Evolutionary conservation across 2,888 invertebrate genomes (phyloP).

Genomic region (Cryptocephalus moraei): DNA sequence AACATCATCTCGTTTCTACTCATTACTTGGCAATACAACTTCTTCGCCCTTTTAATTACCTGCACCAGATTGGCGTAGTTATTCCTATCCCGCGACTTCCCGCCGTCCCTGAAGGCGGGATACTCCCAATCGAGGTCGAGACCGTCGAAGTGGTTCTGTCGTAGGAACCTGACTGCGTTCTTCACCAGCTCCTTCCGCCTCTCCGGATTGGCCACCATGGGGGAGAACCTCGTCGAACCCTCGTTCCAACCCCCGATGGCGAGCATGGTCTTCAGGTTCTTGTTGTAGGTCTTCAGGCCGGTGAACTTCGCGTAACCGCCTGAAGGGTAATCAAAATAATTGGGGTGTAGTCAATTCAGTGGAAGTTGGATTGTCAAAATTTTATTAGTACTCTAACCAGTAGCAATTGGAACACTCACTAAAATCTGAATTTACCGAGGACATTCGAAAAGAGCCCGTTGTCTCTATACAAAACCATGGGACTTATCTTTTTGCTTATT

Average conservation of each 20-base stretch:
- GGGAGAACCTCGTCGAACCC: constrained; percentile 77
- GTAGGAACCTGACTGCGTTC: constrained; percentile 74
- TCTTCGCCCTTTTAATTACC: constrained; percentile 36
- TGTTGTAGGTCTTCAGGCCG: constrained; percentile 86
- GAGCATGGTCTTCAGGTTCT: constrained; percentile 78
- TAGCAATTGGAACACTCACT: too few relatives aligned
- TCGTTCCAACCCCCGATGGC: constrained; percentile 94
- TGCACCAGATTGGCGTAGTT: constrained; percentile 82
- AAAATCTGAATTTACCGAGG: too few relatives aligned
- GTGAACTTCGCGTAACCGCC: constrained; percentile 92
- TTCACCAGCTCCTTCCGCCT: constrained; percentile 72
- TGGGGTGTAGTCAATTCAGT: too few relatives aligned
- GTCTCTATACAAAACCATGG: too few relatives aligned
- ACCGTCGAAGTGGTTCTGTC: constrained; percentile 89
- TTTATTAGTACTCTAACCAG: too few relatives aligned
- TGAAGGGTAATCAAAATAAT: constrained; percentile 32
- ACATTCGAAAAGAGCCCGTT: too few relatives aligned
- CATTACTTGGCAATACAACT: background rate
- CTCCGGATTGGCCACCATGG: constrained; percentile 73
- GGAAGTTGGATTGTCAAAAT: too few relatives aligned
- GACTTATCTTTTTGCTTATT: too few relatives aligned
- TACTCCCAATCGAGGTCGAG: constrained; percentile 90
- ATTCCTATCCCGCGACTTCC: constrained; percentile 69
- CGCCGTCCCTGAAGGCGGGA: constrained; percentile 72
- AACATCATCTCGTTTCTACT: background rate